These are phyloP conservation scores for Tetragonisca angustula DNA, from an alignment of 2,888 invertebrate genomes.

Conservation along the genomic window DNA sequence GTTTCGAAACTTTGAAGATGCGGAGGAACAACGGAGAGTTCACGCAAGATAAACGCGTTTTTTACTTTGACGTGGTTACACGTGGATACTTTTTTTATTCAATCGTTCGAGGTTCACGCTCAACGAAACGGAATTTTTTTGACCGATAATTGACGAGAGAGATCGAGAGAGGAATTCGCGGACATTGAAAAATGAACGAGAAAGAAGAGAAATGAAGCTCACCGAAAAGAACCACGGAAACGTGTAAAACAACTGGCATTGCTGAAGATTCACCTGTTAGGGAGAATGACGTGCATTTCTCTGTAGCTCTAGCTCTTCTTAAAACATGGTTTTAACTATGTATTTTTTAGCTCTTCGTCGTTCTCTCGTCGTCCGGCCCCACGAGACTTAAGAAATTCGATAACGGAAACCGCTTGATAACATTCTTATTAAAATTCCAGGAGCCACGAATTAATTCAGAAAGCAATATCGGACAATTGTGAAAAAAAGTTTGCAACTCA, in stretches of 20 bases:
- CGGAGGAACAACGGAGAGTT: not conserved
- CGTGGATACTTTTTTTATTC: not conserved
- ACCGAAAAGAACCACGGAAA: conserved; percentile 8
- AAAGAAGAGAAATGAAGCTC: conserved; percentile 9
- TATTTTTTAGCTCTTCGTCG: not conserved
- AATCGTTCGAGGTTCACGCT: not conserved
- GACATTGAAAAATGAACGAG: conserved; percentile 37
- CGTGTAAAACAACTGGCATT: conserved; percentile 2
- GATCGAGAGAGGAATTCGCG: not conserved
- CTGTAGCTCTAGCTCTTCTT: not conserved
- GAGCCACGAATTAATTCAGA: not conserved
- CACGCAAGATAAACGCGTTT: not conserved
- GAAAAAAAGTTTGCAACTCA: too few relatives aligned
- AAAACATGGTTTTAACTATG: conserved; percentile 3
- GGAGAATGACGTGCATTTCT: conserved; percentile 6
- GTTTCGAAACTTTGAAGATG: not conserved
- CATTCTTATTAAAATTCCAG: not conserved
- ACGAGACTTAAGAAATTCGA: too few relatives aligned
- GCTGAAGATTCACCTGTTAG: not conserved
- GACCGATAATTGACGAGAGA: conserved; percentile 6
- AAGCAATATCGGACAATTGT: not conserved
- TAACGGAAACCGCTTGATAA: not conserved
- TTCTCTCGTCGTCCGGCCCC: not conserved
- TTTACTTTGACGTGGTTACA: not conserved
- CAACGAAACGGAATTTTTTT: not conserved